These are phyloP conservation scores for Channa argus DNA, from an alignment of 2,113 vertebrate genomes.

Conservation along the genomic window DNA sequence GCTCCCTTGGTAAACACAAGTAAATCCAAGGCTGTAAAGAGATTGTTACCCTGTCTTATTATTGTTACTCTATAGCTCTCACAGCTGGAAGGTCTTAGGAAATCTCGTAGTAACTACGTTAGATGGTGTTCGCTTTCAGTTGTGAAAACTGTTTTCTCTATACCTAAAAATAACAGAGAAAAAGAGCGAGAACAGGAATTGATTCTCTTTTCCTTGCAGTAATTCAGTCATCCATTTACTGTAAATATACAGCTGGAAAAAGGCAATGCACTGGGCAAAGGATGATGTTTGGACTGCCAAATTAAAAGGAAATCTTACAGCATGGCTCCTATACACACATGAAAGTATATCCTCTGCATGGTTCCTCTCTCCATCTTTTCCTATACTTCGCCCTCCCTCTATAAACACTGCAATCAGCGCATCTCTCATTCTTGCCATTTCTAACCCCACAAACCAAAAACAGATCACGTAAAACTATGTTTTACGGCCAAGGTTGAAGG, in stretches of 20 bases:
- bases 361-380: constrained; percentile 38
- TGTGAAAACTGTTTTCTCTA: constrained; percentile 68
- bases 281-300: constrained; percentile 69
- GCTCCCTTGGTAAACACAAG: constrained; percentile 37
- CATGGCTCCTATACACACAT: constrained; percentile 41
- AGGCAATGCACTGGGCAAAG: constrained; percentile 60
- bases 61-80: constrained; percentile 40
- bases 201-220: constrained; percentile 54
- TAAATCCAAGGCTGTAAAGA: constrained; percentile 51
- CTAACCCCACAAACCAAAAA: constrained; percentile 60
- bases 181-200: constrained; percentile 33
- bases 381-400: constrained; percentile 40
- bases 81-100: constrained; percentile 67
- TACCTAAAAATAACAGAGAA: constrained; percentile 66
- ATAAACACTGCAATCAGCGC: constrained; percentile 72
- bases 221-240: constrained; percentile 73
- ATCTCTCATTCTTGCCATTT: constrained; percentile 57
- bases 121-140: constrained; percentile 57
- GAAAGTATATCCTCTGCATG: constrained; percentile 24
- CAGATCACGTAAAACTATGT: constrained; percentile 50
- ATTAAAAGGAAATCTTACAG: constrained; percentile 71
- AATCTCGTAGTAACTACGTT: constrained; percentile 50
- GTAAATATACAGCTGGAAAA: constrained; percentile 74
- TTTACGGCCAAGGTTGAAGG: constrained; percentile 53
- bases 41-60: constrained; percentile 51